Percentiles rank a stretch among this genome's conserved stretches.
Evolutionary conservation across 2,797 vertebrate species (phyloP).

Genomic region (Diceros bicornis): DNA sequence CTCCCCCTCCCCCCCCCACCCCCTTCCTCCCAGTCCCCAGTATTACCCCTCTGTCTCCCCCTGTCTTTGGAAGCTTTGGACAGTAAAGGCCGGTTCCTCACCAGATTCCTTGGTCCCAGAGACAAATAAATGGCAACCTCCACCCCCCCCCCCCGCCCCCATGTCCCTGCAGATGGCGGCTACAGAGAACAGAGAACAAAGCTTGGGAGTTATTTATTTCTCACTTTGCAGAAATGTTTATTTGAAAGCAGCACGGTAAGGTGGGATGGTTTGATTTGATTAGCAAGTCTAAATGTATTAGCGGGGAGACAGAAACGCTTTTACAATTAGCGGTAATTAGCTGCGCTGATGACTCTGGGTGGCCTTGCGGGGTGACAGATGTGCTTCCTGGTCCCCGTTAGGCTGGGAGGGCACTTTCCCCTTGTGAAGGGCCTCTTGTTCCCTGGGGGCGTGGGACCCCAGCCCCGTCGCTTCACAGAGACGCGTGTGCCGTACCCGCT

Average conservation of each 20-base stretch:
- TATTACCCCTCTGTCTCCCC: too few relatives aligned
- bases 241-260: slow-evolving; percentile 84
- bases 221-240: slow-evolving; percentile 84
- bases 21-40: not conserved
- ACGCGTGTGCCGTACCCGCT: not conserved
- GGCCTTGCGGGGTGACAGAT: slow-evolving; percentile 83
- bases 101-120: not conserved
- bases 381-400: slow-evolving; percentile 71
- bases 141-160: not conserved
- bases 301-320: slow-evolving; percentile 88
- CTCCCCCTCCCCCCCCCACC: too few relatives aligned
- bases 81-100: not conserved
- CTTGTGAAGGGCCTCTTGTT: slow-evolving; percentile 63
- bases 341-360: slow-evolving; percentile 86
- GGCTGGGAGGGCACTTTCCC: slow-evolving; percentile 66
- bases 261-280: slow-evolving; percentile 89
- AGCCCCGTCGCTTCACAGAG: not conserved
- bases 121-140: slow-evolving; percentile 20
- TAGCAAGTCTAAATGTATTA: slow-evolving; percentile 91
- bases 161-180: slow-evolving; percentile 35
- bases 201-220: slow-evolving; percentile 73
- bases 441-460: slow-evolving; percentile 34
- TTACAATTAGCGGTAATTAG: slow-evolving; percentile 90
- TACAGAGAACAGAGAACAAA: slow-evolving; percentile 67
- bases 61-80: not conserved